Evolutionary conservation across 2,797 vertebrate genomes (phyloP), one percentile per base, ranked within the genome.

Genomic region (Enteromius mattozi): DNA sequence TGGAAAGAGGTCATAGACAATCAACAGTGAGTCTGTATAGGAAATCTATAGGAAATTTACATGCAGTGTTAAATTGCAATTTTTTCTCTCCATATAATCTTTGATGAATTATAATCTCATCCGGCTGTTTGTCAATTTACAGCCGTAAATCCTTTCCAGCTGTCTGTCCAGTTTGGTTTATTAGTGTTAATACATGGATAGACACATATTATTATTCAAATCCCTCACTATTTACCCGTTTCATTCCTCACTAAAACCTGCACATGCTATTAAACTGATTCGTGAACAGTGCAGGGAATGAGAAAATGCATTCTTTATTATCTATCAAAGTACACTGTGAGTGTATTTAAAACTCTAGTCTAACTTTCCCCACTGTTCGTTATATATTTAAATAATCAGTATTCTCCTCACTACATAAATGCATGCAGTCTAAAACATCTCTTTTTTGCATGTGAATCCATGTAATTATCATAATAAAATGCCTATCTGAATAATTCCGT

Each of bases 381-480:
- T 76, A 51, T 66, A 37, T 27, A 75, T 49, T 80, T 69, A 51
- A n/a, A 49, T 68, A 68, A 68, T 37, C 78, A 79, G 61, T 79
- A 66, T 80, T 68, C 21, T 68, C 17, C 63, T 68, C 12, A 21
- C 63, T 80, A 68, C 63, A 75, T 71, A 45, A 81, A 71, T 81
- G 17, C 37, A 42, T 71, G 30, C n/a, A 19, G 33, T 69, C 21
- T 51, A 79, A 79, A 47, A 63, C 76, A 47, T 49, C 0, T 35
- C 19, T 49, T 16, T 54, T 19, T 54, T 54, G 49, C 6, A 54
- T 19, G 16, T 40, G 9, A 76, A 54, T 76, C 33, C 35, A 54
- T 40, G 61, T 66, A 66, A 76, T 76, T 51, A 63, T 54, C 45
- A 83, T 75, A 66, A 83, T 66, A 66, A 76, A 65, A 83, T 19